Base-by-base conservation (phyloP, 2,113 vertebrate genomes). In the Coptodon bakossiorum region DNA sequence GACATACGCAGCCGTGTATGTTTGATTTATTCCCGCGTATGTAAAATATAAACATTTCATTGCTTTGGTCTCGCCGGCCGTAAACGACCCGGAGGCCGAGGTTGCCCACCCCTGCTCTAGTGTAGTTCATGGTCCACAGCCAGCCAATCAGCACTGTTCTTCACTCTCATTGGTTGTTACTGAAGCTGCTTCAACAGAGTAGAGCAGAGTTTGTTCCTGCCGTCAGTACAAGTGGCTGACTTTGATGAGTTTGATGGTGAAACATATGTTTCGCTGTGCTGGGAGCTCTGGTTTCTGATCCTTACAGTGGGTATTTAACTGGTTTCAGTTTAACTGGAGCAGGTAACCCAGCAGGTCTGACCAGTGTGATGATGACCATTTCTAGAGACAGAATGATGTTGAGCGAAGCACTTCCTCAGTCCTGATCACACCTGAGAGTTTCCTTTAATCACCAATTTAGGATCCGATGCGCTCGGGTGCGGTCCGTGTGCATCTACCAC, bases 51-150 rank as follows among this genome's bases (percentile, higher is more conserved):
- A 63, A 63, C 31, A n/a, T 63, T 5, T 63, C 10, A 12, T 24
- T 54, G 9, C 16, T 6, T 63, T 34, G 4, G 59, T 61, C 59
- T 34, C 3, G 29, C 8, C 3, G 9, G 59, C 59, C 2, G 4
- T 66, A 2, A 0, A 12, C 17, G 10, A n/a, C 61, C 17, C 10
- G 6, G 31, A 38, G 8, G 8, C 57, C 0, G 27, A 61, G 31
- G 10, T n/a, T 0, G 29, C 59, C 31, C 61, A 66, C 36, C 31
- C 61, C 61, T n/a, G 17, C 61, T 66, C 31, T 36, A 66, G 31
- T 36, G 17, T 2, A 34, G 19, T 0, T 34, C 36, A 36, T 45
- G 27, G 1, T 45, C 40, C 68, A 48, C 22, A 10, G 22, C 9
- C 9, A 36, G 31, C 24, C 40, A 76, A 45, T 50, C 24, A 45